Base-by-base conservation (phyloP, 1,140 invertebrate species). In the Monochamus saltuarius region DNA sequence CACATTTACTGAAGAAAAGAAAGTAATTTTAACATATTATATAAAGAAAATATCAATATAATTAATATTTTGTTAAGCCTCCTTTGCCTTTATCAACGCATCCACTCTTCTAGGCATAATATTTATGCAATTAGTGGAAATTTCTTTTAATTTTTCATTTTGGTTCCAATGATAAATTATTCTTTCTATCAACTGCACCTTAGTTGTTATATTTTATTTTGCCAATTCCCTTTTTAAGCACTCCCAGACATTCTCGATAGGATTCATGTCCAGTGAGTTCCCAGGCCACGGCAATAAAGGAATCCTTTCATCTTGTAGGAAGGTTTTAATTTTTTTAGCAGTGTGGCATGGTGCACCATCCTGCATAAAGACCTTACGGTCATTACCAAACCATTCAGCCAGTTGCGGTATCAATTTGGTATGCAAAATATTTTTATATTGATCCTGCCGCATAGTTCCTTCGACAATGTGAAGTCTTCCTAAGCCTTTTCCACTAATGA, bases 201-300 rank as follows among this genome's bases (percentile, higher is more conserved):
- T 19, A 22, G 16, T 50, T 14, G 47, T 35, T 8, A 50, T 50
- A 7, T 19, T 13, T 6, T 50, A 14, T 50, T 50, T 50, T 19
- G 47, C 47, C 47, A 50, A 14, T 50, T 37, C 47, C 29, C 47
- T 50, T 50, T 50, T 50, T 22, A 50, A 19, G 14, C 7, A 13
- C 47, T 50, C 1, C 8, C 47, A 37, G 14, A 50, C 17, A 50
- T 50, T 50, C 29, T 50, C 47, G 29, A 50, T 50, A 19, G 47
- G 47, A 22, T 50, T 50, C 47, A 50, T 50, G 29, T 50, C 1
- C 7, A 13, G 10, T 14, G 14, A 19, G 29, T 1, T 50, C 16
- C 17, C 47, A 11, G 47, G 47, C 17, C 47, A 50, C n/a, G n/a
- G n/a, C n/a, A n/a, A n/a, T n/a, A n/a, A n/a, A n/a, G n/a, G n/a